A percentile compares a stretch with the other conserved stretches of the same genome.
Evolutionary conservation across 2,888 invertebrate species (phyloP).

Genomic region (Mystacides longicornis): DNA sequence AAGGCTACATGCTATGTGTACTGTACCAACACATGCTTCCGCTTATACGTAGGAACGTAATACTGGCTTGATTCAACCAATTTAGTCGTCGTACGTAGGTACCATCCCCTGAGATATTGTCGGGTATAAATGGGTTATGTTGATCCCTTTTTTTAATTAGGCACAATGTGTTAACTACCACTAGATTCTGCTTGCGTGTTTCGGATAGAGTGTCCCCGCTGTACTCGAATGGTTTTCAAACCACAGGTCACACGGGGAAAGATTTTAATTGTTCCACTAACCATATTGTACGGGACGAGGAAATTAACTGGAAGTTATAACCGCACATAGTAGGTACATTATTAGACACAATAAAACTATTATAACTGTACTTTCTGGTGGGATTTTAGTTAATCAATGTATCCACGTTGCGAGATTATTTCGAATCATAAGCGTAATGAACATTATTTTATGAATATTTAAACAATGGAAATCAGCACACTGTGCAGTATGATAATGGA

Average conservation of each 20-base stretch:
- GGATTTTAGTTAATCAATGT: neutral
- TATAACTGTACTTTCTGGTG: neutral
- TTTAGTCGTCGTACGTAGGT: neutral
- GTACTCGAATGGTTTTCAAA: neutral
- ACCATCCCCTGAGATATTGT: neutral
- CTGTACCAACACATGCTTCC: too few relatives aligned
- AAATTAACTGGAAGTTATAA: neutral
- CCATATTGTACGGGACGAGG: neutral
- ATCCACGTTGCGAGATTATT: too few relatives aligned
- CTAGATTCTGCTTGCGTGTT: neutral
- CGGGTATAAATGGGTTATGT: neutral
- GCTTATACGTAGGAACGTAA: too few relatives aligned
- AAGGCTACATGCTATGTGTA: too few relatives aligned
- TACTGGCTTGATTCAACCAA: neutral
- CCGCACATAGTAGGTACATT: too few relatives aligned
- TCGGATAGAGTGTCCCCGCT: neutral
- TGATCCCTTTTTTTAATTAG: slow-evolving; percentile 2
- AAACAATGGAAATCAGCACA: too few relatives aligned
- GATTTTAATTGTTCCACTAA: slow-evolving; percentile 2
- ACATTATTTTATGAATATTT: too few relatives aligned
- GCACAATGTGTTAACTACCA: neutral
- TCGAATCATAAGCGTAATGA: too few relatives aligned
- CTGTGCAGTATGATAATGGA: too few relatives aligned
- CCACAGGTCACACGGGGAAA: slow-evolving; percentile 1
- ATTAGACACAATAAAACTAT: too few relatives aligned